Base-by-base conservation (phyloP, 2,797 vertebrate species). In the Acanthurus lineatus region DNA sequence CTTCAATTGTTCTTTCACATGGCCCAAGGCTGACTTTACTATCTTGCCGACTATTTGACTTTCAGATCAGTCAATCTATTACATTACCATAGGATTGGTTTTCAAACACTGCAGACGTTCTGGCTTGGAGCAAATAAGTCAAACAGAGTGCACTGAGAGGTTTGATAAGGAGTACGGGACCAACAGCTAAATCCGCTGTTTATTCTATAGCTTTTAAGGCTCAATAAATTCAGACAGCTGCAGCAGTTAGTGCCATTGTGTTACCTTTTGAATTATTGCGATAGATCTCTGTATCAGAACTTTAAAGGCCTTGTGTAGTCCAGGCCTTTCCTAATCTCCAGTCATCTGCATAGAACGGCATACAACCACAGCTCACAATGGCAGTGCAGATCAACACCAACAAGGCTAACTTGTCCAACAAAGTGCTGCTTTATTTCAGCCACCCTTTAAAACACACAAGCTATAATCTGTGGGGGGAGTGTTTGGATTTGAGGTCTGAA, bases 381-480 rank as follows among this genome's bases (percentile, higher is more conserved):
- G 88, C 81, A 63, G 65, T 5, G 70, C 90, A 87, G 90, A 93
- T 91, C 93, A 91, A 89, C 91, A 90, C 88, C 91, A 92, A 94
- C 93, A 93, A 93, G 91, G 89, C 91, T 88, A 94, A 93, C 94
- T 95, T 95, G 94, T 96, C 89, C 83, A 90, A 96, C 94, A 95
- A 96, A 96, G 94, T 95, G 91, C 84, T 91, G 94, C 93, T 94
- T 95, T 95, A 93, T 94, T 92, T 89, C 86, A 87, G 79, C 77
- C 83, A 89, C 85, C 90, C 91, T 91, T 93, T 93, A 93, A 94
- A 95, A 95, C 93, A 95, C 93, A 94, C 92, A 95, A 83, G 93
- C 93, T 89, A 90, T 93, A 95, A 95, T 94, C 91, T 93, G 79
- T 73, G 84, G 91, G 85, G 86, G 88, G 88, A 75, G 85, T 87